Conservation (phyloP, 1,140 invertebrate species). For the Macrotrachela quadricornifera region DNA sequence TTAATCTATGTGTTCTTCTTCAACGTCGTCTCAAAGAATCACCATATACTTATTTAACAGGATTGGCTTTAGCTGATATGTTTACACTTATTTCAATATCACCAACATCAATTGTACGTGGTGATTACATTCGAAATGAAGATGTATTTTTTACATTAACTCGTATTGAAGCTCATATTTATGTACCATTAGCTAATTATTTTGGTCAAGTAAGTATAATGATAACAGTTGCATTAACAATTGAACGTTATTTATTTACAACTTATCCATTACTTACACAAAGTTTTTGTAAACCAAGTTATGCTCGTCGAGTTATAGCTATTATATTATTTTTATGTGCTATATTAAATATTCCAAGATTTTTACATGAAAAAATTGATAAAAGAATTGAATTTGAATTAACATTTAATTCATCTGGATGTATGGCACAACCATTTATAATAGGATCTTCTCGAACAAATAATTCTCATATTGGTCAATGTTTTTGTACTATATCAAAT, state of each 20-base stretch:
- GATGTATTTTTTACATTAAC: not conserved
- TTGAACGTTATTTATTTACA: constrained; percentile 17
- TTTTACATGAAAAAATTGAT: not conserved
- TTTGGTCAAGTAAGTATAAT: constrained; percentile 18
- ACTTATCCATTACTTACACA: constrained; percentile 4
- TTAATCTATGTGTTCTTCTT: constrained; percentile 20
- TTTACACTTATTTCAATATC: constrained; percentile 16
- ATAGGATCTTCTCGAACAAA: too few relatives aligned
- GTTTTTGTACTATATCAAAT: too few relatives aligned
- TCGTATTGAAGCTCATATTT: constrained; percentile 16
- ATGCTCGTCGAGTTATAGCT: not conserved
- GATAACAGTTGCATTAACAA: constrained; percentile 19
- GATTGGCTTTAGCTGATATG: constrained; percentile 18
- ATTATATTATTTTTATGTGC: not conserved
- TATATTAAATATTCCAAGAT: constrained; percentile 1
- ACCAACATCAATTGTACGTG: constrained; percentile 12
- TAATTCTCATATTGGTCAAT: too few relatives aligned
- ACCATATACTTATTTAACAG: constrained; percentile 21
- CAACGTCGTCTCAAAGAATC: constrained; percentile 17
- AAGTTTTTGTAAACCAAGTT: constrained; percentile 2
- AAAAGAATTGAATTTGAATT: too few relatives aligned
- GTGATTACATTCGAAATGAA: not conserved
- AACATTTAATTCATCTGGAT: too few relatives aligned
- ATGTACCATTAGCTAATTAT: constrained; percentile 18
- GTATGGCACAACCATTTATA: too few relatives aligned